Evolutionary conservation across 2,113 vertebrate species (phyloP).

Genomic region (Fregetta grallaria): DNA sequence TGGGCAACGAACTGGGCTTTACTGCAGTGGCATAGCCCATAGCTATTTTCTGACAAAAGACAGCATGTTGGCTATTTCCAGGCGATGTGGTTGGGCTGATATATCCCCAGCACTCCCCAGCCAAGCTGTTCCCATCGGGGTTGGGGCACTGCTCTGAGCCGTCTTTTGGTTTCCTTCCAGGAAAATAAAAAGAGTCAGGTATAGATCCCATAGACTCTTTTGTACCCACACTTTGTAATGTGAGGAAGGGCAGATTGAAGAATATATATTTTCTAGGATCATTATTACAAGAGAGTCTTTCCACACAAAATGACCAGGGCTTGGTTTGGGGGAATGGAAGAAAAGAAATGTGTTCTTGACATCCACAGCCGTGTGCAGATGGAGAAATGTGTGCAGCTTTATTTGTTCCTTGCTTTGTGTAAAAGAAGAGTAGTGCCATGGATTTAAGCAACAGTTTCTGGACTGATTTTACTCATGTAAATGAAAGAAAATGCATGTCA

Average conservation of each 20-base stretch:
- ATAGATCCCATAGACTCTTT: fast-evolving
- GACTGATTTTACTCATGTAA: not conserved
- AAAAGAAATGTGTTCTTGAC: not conserved
- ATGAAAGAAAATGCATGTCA: not conserved
- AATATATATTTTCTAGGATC: not conserved
- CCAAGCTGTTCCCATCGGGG: not conserved
- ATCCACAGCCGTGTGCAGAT: not conserved
- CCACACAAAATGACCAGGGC: not conserved
- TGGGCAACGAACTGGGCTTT: not conserved
- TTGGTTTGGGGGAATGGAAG: not conserved
- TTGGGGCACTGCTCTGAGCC: not conserved
- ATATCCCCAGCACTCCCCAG: fast-evolving
- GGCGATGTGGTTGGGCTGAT: not conserved
- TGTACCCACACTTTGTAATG: too few species aligned
- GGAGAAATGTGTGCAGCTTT: not conserved
- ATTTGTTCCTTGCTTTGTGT: not conserved
- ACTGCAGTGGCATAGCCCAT: not conserved
- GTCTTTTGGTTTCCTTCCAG: not conserved
- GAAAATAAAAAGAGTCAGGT: not conserved
- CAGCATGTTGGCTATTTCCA: fast-evolving
- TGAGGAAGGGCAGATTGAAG: not conserved
- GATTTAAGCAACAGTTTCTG: not conserved
- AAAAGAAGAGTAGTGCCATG: not conserved
- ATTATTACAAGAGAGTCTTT: not conserved
- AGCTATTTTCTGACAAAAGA: not conserved